phyloP scores from a whole-genome alignment of 1,140 invertebrate species.

The Drosophila ambigua region DNA sequence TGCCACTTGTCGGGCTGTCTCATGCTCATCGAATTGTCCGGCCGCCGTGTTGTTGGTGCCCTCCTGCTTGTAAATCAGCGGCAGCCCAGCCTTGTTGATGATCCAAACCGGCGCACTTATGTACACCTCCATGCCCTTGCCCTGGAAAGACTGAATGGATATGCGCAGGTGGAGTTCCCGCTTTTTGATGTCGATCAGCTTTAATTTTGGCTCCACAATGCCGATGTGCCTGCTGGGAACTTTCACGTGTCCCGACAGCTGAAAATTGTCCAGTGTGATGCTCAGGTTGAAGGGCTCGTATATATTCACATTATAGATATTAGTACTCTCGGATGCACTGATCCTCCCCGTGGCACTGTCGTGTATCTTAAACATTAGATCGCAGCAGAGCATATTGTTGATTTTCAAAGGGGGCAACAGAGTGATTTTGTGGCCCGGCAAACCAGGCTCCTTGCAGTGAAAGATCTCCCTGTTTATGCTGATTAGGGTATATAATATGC shows the following conservation, averaged over 20 bases:
- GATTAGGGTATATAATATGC: constrained; percentile 67
- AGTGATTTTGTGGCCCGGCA: constrained; percentile 94
- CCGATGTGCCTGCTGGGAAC: constrained; percentile 85
- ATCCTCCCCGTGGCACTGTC: constrained; percentile 86
- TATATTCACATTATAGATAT: constrained; percentile 87
- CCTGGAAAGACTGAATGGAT: constrained; percentile 84
- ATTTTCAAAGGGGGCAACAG: constrained; percentile 93
- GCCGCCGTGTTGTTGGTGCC: constrained; percentile 91
- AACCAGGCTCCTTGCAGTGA: constrained; percentile 86
- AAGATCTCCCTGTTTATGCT: constrained; percentile 91
- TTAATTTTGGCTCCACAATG: constrained; percentile 85
- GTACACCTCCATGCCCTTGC: constrained; percentile 87
- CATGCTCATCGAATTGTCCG: constrained; percentile 97
- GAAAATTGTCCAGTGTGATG: constrained; percentile 93
- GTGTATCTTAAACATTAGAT: constrained; percentile 87
- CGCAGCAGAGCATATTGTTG: constrained; percentile 90
- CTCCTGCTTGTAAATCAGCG: constrained; percentile 97
- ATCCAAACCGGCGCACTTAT: constrained; percentile 97
- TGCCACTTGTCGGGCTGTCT: constrained; percentile 94
- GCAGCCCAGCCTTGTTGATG: constrained; percentile 97
- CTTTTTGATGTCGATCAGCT: constrained; percentile 88
- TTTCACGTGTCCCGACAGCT: constrained; percentile 87
- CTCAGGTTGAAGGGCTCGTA: constrained; percentile 89
- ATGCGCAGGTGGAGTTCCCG: constrained; percentile 91
- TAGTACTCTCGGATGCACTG: constrained; percentile 84